phyloP scores from a whole-genome alignment of 2,888 invertebrate genomes.

The Gryllus longicercus region DNA sequence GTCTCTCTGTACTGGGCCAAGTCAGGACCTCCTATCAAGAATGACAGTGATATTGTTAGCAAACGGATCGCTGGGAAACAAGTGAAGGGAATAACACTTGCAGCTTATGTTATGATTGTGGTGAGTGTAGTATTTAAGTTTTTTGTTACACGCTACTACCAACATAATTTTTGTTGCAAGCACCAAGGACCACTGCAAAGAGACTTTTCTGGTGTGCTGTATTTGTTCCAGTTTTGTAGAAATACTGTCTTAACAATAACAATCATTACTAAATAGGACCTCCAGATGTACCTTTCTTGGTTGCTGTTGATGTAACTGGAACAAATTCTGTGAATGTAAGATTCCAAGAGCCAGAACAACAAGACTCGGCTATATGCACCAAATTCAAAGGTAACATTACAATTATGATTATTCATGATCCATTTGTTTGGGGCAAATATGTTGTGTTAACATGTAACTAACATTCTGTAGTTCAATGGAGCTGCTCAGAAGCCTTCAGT shows the following conservation, averaged over 20 bases:
- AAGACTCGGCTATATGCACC: slow-evolving; percentile 77
- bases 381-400: slow-evolving; percentile 76
- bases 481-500: slow-evolving; percentile 77
- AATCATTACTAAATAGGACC: slow-evolving; percentile 50
- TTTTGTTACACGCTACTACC: too few relatives aligned
- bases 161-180: too few relatives aligned
- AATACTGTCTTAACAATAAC: not conserved
- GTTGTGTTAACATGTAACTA: not conserved
- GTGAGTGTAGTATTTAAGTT: too few relatives aligned
- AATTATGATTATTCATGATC: slow-evolving; percentile 31
- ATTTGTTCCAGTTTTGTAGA: not conserved
- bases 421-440: not conserved
- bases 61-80: not conserved
- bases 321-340: slow-evolving; percentile 64
- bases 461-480: slow-evolving; percentile 81
- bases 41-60: not conserved
- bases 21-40: not conserved
- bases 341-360: slow-evolving; percentile 65
- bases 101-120: too few relatives aligned
- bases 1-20: not conserved
- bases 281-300: slow-evolving; percentile 76
- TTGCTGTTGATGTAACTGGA: slow-evolving; percentile 65
- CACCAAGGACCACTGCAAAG: too few relatives aligned
- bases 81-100: too few relatives aligned
- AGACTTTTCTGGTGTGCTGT: too few relatives aligned